phyloP scores from a whole-genome alignment of 37 sponge, comb jelly and placozoan genomes.

The Haliclona indistincta region DNA sequence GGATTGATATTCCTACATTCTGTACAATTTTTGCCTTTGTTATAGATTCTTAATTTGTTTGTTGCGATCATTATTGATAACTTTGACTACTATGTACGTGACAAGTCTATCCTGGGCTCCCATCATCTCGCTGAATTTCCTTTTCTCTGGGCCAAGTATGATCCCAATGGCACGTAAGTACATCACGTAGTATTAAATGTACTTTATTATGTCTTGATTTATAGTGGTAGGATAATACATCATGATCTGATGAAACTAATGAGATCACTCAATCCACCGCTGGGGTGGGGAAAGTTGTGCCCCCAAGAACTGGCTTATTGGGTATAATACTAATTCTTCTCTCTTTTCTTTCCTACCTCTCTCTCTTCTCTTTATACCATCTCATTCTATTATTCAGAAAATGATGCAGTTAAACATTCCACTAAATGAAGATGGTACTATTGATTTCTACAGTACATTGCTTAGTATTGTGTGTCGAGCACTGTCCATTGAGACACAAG shows the following conservation, averaged over 20 bases:
- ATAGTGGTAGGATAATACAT: slow-evolving; percentile 48
- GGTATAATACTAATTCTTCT: slow-evolving; percentile 20
- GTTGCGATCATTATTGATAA: slow-evolving; percentile 89
- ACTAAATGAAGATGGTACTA: slow-evolving; percentile 49
- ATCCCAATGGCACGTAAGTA: slow-evolving; percentile 59
- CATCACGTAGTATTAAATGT: too few relatives aligned
- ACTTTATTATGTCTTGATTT: background rate
- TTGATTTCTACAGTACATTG: slow-evolving; percentile 72
- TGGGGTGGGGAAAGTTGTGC: slow-evolving; percentile 86
- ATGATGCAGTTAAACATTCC: slow-evolving; percentile 85
- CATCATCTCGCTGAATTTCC: slow-evolving; percentile 69
- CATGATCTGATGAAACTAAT: slow-evolving; percentile 62
- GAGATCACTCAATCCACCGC: slow-evolving; percentile 67
- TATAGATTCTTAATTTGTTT: slow-evolving; percentile 80
- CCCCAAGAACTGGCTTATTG: slow-evolving; percentile 52
- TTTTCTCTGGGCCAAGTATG: slow-evolving; percentile 65
- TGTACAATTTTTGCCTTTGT: background rate
- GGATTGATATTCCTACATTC: background rate
- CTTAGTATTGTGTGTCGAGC: slow-evolving; percentile 74
- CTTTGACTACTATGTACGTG: slow-evolving; percentile 81
- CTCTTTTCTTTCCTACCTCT: background rate
- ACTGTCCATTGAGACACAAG: slow-evolving; percentile 53
- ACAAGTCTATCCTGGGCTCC: slow-evolving; percentile 73
- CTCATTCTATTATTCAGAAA: slow-evolving; percentile 35
- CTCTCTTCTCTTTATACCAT: background rate